Percentiles rank a stretch among this genome's conserved stretches.
phyloP scores from a whole-genome alignment of 1,140 invertebrate genomes.

The Antheraea pernyi region DNA sequence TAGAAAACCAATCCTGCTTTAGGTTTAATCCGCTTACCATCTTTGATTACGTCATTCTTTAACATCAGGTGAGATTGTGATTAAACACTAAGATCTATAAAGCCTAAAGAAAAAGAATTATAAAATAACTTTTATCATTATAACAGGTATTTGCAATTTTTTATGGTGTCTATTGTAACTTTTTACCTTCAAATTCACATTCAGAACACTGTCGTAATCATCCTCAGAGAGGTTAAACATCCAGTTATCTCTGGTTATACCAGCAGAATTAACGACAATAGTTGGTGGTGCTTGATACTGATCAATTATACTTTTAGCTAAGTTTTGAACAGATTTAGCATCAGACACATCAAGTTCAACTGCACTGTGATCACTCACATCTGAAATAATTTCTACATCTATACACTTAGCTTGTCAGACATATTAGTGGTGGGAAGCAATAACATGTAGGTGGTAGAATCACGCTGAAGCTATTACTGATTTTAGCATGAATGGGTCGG shows the following conservation, averaged over 20 bases:
- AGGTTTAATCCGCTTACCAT: no score
- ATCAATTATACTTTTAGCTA: constrained; percentile 79
- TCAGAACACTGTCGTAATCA: constrained; percentile 90
- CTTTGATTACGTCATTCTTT: no score
- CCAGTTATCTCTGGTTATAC: constrained; percentile 91
- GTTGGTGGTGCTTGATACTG: constrained; percentile 84
- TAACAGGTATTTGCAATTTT: no score
- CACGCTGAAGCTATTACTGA: no score
- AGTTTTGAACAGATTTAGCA: constrained; percentile 79
- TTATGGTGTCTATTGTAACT: not conserved
- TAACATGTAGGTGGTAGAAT: no score
- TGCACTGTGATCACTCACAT: constrained; percentile 78
- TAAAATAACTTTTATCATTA: no score
- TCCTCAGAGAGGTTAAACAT: constrained; percentile 88
- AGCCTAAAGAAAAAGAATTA: no score
- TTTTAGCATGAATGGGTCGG: no score
- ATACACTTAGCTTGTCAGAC: not conserved
- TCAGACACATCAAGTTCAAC: constrained; percentile 85
- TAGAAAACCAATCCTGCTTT: no score
- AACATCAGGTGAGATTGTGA: no score
- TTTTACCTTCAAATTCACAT: constrained; percentile 93
- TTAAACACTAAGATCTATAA: no score
- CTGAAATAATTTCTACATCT: not conserved
- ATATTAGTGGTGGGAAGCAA: no score
- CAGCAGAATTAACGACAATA: constrained; percentile 93